Evolutionary conservation across 2,888 invertebrate species (phyloP).

Genomic region (Tenthredo livida): DNA sequence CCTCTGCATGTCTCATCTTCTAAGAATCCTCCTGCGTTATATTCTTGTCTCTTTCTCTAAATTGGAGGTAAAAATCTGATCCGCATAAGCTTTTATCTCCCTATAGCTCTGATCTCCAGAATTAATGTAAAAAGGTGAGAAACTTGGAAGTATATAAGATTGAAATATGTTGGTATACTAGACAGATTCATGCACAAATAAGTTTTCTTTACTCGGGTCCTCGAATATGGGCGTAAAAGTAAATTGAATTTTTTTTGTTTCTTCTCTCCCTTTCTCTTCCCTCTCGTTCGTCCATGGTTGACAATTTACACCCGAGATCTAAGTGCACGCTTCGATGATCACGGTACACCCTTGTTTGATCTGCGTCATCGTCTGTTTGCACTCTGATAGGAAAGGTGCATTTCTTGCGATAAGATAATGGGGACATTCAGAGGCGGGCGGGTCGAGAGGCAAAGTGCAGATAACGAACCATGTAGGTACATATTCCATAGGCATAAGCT

Average conservation of each 20-base stretch:
- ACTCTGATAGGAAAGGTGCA: slow-evolving; percentile 14
- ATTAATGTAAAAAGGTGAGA: neutral
- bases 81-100: no score
- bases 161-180: neutral
- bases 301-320: slow-evolving; percentile 3
- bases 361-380: slow-evolving; percentile 28
- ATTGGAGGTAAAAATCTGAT: no score
- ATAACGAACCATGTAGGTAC: neutral
- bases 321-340: slow-evolving; percentile 8
- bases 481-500: neutral
- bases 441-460: neutral
- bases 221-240: neutral
- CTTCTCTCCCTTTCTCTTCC: neutral
- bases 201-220: neutral
- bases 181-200: neutral
- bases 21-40: neutral
- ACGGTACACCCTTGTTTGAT: slow-evolving; percentile 28
- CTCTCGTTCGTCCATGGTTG: neutral
- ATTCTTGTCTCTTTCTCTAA: neutral
- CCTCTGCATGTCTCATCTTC: neutral
- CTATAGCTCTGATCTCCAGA: no score
- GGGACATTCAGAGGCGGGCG: neutral
- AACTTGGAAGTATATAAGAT: neutral
- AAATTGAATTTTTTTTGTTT: neutral
- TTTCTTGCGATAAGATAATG: slow-evolving; percentile 33